A percentile compares a stretch with the other conserved stretches of the same genome.
Conservation (phyloP, 2,797 vertebrate genomes). For the Clarias pachynema region DNA sequence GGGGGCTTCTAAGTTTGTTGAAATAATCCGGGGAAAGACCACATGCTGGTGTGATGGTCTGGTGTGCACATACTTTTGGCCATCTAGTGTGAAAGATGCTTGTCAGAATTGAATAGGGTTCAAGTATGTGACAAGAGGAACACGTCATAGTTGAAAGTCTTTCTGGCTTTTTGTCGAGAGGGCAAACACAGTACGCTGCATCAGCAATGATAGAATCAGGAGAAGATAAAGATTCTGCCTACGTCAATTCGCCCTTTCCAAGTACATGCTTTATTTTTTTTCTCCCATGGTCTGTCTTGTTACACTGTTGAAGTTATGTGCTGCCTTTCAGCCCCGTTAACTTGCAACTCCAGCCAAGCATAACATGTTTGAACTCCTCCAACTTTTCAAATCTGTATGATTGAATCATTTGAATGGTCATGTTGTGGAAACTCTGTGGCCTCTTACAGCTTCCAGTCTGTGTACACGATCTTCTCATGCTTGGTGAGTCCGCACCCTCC, state of each 20-base stretch:
- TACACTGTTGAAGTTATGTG: not conserved
- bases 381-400: not conserved
- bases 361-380: not conserved
- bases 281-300: not conserved
- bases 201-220: not conserved
- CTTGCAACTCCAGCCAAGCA: not conserved
- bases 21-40: not conserved
- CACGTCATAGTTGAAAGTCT: too few relatives aligned
- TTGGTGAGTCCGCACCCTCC: too few relatives aligned
- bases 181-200: not conserved
- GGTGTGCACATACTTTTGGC: not conserved
- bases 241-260: not conserved
- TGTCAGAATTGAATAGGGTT: too few relatives aligned
- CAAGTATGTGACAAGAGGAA: too few relatives aligned
- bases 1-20: not conserved
- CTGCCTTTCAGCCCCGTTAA: not conserved
- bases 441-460: not conserved
- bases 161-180: too few relatives aligned
- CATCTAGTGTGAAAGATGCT: not conserved
- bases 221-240: not conserved
- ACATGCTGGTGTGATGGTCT: not conserved
- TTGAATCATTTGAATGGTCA: not conserved
- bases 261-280: not conserved
- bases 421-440: not conserved
- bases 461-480: too few relatives aligned